Evolutionary conservation across 2,888 invertebrate species (phyloP).

Genomic region (Proisotoma minuta): DNA sequence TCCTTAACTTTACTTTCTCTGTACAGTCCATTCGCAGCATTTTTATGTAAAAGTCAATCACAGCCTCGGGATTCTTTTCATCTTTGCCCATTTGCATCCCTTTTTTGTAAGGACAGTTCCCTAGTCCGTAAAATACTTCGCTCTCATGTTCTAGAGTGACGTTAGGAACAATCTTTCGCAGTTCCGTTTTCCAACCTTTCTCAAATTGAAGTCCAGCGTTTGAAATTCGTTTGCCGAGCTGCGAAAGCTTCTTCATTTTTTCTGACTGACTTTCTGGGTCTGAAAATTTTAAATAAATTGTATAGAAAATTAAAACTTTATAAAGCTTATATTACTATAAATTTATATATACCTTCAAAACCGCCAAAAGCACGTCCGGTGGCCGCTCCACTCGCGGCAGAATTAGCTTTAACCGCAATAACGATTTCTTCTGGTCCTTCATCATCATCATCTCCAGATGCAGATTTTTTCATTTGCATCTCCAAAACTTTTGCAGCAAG

Average conservation of each 20-base stretch:
- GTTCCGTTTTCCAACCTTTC: constrained; percentile 22
- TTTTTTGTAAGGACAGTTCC: background rate
- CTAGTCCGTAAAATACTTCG: constrained; percentile 16
- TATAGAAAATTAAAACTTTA: no score
- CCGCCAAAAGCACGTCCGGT: background rate
- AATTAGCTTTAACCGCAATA: background rate
- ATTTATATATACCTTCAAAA: background rate
- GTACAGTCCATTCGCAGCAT: constrained; percentile 18
- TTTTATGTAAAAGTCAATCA: constrained; percentile 18
- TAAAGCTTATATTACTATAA: no score
- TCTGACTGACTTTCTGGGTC: background rate
- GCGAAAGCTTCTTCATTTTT: background rate
- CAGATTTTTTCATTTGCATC: constrained; percentile 1
- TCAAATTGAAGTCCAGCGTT: background rate
- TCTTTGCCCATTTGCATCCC: no score
- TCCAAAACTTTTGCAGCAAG: background rate
- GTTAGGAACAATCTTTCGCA: constrained; percentile 4
- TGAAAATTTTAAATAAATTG: background rate
- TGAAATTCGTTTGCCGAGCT: background rate
- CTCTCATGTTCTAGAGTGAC: constrained; percentile 2
- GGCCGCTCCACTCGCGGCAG: background rate
- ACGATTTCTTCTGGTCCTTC: background rate
- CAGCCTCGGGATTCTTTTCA: background rate
- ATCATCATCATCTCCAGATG: background rate
- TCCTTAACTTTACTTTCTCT: background rate